Evolutionary conservation across 2,888 invertebrate species (phyloP).

Genomic region (Sarcophaga variegata): DNA sequence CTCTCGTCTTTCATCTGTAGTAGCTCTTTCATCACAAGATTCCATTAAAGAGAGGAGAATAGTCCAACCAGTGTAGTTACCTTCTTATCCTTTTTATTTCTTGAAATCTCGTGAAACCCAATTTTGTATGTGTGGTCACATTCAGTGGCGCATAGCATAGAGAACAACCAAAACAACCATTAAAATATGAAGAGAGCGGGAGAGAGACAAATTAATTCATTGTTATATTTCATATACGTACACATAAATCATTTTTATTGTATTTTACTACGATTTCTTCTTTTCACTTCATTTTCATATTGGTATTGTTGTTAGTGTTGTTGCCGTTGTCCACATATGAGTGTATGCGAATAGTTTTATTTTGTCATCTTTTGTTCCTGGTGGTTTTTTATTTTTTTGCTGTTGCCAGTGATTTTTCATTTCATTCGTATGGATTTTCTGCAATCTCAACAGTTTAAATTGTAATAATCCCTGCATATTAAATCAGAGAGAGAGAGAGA

Average conservation of each 20-base stretch:
- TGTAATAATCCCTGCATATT: conserved; percentile 43
- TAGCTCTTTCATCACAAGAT: no score
- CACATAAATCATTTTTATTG: conserved; percentile 54
- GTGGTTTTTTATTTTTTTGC: conserved; percentile 7
- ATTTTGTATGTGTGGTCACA: conserved; percentile 13
- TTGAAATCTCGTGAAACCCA: no score
- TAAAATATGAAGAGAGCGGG: conserved; percentile 31
- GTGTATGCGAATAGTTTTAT: conserved; percentile 32
- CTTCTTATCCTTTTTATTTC: no score
- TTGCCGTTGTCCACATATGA: conserved; percentile 12
- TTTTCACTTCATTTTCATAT: not conserved
- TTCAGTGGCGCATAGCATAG: not conserved
- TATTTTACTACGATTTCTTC: not conserved
- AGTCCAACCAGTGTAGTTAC: no score
- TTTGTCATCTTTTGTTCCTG: conserved; percentile 34
- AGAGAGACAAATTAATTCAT: conserved; percentile 63
- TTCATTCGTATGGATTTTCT: conserved; percentile 59
- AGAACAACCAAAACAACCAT: conserved; percentile 32
- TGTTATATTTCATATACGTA: conserved; percentile 60
- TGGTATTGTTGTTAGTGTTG: no score
- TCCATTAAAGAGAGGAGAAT: no score
- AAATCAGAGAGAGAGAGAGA: no score
- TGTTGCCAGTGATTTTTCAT: conserved; percentile 49
- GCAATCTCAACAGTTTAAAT: conserved; percentile 62
- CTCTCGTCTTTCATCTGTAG: no score